These are phyloP conservation scores for Tiliacea aurago DNA, from an alignment of 2,888 invertebrate genomes.

Conservation along the genomic window DNA sequence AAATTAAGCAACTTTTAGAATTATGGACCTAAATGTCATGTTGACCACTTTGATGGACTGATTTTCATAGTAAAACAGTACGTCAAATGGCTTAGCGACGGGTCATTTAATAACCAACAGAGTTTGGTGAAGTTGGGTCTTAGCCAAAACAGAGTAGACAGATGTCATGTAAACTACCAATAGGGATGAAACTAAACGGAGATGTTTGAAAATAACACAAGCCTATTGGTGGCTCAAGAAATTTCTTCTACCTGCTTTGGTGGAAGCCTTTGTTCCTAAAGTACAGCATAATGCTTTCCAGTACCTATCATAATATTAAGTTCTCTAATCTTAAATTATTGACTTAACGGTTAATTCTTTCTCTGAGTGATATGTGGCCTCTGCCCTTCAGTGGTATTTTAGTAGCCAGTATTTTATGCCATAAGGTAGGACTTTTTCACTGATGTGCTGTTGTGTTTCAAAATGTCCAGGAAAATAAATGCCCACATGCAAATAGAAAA, in stretches of 20 bases:
- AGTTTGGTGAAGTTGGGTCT: not conserved
- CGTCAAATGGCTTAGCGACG: not conserved
- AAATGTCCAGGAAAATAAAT: slow-evolving; percentile 17
- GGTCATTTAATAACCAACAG: too few species aligned
- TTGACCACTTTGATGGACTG: too few species aligned
- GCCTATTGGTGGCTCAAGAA: not conserved
- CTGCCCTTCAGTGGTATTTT: not conserved
- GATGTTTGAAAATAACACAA: not conserved
- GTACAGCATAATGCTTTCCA: not conserved
- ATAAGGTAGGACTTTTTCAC: not conserved
- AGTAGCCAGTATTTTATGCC: not conserved
- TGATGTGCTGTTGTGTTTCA: not conserved
- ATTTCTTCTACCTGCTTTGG: not conserved
- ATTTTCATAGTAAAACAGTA: too few species aligned
- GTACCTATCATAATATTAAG: not conserved
- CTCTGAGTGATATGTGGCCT: too few species aligned
- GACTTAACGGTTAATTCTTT: not conserved
- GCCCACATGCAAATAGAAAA: slow-evolving; percentile 12
- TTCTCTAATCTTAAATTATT: not conserved
- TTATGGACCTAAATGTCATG: too few species aligned
- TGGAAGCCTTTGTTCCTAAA: not conserved
- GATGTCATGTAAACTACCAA: not conserved
- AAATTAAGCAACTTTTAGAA: not conserved
- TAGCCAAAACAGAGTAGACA: not conserved
- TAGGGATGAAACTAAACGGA: not conserved